Evolutionary conservation across 2,888 invertebrate genomes (phyloP).

Genomic region (Drosophila borealis): DNA sequence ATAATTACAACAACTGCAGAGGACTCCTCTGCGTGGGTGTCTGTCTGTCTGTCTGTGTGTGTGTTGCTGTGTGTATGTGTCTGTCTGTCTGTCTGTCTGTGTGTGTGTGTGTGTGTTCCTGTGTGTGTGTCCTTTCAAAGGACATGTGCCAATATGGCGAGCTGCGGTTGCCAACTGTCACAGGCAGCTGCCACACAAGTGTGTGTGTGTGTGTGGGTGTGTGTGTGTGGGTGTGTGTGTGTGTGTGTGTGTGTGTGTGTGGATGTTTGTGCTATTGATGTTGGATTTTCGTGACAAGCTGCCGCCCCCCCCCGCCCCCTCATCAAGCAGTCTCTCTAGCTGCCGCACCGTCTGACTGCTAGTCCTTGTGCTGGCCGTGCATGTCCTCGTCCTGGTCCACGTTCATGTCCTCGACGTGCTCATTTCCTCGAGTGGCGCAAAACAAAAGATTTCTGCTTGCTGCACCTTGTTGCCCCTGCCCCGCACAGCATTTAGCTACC

Average conservation of each 20-base stretch:
- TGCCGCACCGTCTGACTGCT: background rate
- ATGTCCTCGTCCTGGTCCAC: slow-evolving; percentile 12
- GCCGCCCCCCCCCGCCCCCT: background rate
- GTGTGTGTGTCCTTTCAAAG: slow-evolving; percentile 56
- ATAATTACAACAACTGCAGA: slow-evolving; percentile 72
- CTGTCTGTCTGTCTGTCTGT: slow-evolving; percentile 4
- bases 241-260: slow-evolving; percentile 22
- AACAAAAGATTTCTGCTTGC: slow-evolving; percentile 75
- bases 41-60: background rate
- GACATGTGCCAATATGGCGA: slow-evolving; percentile 79
- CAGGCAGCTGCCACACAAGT: slow-evolving; percentile 36
- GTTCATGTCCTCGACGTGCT: slow-evolving; percentile 54
- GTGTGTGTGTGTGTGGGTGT: background rate
- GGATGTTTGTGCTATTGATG: slow-evolving; percentile 57
- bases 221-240: background rate
- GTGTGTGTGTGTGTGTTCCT: slow-evolving; percentile 4
- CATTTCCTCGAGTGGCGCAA: slow-evolving; percentile 76
- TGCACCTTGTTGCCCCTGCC: slow-evolving; percentile 43
- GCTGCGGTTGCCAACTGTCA: slow-evolving; percentile 64
- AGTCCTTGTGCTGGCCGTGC: background rate
- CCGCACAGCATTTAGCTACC: background rate
- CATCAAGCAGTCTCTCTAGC: background rate
- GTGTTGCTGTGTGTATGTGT: slow-evolving; percentile 5
- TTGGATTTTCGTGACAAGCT: slow-evolving; percentile 38
- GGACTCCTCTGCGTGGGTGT: slow-evolving; percentile 14